Evolutionary conservation across 2,797 vertebrate genomes (phyloP), one percentile per base, ranked within the genome.

Genomic region (Mormyrops boulengeri): DNA sequence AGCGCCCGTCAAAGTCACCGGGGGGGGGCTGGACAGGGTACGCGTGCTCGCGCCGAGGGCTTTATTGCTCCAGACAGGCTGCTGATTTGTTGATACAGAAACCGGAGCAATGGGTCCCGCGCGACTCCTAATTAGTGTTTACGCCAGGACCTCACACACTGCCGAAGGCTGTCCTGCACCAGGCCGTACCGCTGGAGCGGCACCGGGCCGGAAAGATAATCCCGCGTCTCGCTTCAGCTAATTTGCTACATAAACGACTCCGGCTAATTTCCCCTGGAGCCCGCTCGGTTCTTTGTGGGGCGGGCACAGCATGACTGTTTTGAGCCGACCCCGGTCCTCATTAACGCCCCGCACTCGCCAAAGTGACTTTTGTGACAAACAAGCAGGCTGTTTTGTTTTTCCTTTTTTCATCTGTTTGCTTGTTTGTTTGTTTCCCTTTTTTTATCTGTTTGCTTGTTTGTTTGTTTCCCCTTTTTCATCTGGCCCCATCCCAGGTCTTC

Each of bases 401-500:
- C 66, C 1, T 11, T 73, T 17, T 38, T 38, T 73, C 30, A 1
- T 69, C 9, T 66, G 62, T 11, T 85, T 26, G 49, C 30, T 11
- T 17, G 47, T 82, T 41, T 66, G 60, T 11, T 66, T 66, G 6
- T 11, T 66, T 66, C 8, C 17, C 14, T 3, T 55, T 30, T 17
- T 55, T 55, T 12, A 14, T 49, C 50, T 80, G 26, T 14, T 34
- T 17, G 52, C 17, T 82, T 44, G 14, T 7, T 82, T 82, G 57
- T 22, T 62, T 9, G 57, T 62, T 62, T 26, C 62, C 62, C 53
- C 30, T 34, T 34, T 69, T 66, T 30, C 3, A 26, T 30, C 30
- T 69, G 62, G 26, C 14, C 22, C 30, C 7, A 4, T 57, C 55
- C 41, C 96, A 99, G 99, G 97, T 98, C 95, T 97, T 98, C 96